Evolutionary conservation across 1,140 invertebrate genomes (phyloP).

Genomic region (Drosophila hydei): DNA sequence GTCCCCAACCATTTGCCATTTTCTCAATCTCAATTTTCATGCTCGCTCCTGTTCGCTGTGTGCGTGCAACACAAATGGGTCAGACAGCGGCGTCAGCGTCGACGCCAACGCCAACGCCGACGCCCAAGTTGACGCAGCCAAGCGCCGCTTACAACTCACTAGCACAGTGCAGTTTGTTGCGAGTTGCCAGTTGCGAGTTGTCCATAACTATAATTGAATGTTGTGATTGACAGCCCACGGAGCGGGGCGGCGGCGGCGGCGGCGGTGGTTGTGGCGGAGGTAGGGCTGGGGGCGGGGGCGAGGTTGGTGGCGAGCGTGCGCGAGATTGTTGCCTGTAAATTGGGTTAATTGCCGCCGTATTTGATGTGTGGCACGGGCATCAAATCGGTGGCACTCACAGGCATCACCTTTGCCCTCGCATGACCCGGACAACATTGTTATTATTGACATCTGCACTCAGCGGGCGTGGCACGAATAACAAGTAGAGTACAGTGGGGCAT

Average conservation of each 20-base stretch:
- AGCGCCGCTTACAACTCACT: constrained; percentile 22
- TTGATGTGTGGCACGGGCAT: constrained; percentile 19
- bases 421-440: constrained; percentile 64
- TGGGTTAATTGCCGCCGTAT: constrained; percentile 67
- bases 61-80: constrained; percentile 46
- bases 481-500: not conserved
- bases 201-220: constrained; percentile 70
- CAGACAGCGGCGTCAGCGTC: constrained; percentile 20
- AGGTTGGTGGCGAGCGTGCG: not conserved
- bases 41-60: constrained; percentile 10
- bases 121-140: constrained; percentile 12
- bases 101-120: not conserved
- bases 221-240: constrained; percentile 67
- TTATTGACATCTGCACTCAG: constrained; percentile 38
- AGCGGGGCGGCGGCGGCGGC: not conserved
- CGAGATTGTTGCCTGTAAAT: constrained; percentile 41
- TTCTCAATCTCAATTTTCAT: not conserved
- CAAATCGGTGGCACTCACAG: constrained; percentile 33
- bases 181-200: constrained; percentile 28
- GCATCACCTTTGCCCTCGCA: constrained; percentile 52
- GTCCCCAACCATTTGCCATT: constrained; percentile 9
- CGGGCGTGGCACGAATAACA: not conserved
- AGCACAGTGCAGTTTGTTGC: constrained; percentile 44
- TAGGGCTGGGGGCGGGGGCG: not conserved
- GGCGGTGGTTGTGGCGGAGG: too few species aligned